phyloP scores from a whole-genome alignment of 2,888 invertebrate species.

The Sclerodermus sp. region DNA sequence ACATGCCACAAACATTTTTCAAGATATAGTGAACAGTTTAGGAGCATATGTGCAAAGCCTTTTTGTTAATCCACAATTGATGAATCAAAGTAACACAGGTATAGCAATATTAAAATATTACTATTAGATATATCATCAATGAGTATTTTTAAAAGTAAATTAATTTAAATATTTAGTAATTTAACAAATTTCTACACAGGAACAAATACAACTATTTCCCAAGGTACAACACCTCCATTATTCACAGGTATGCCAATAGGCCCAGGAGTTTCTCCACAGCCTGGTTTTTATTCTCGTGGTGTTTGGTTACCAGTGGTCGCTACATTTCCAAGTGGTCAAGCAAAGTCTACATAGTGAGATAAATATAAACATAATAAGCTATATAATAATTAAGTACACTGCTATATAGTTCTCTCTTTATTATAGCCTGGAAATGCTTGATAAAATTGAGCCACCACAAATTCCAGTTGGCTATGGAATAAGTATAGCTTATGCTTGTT shows the following conservation, averaged over 20 bases:
- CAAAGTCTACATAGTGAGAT: constrained; percentile 89
- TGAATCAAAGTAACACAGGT: constrained; percentile 59
- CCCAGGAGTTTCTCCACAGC: constrained; percentile 82
- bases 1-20: constrained; percentile 89
- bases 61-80: constrained; percentile 74
- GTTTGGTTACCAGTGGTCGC: constrained; percentile 89
- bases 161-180: neutral
- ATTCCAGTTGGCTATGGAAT: constrained; percentile 98
- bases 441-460: constrained; percentile 89
- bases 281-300: constrained; percentile 91
- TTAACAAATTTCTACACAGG: constrained; percentile 18
- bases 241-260: constrained; percentile 69
- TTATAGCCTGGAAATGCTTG: constrained; percentile 89
- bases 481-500: constrained; percentile 90
- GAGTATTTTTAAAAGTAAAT: constrained; percentile 2
- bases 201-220: constrained; percentile 48
- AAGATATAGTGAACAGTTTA: constrained; percentile 92
- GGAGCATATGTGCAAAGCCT: constrained; percentile 93
- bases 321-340: constrained; percentile 80
- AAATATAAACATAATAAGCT: neutral
- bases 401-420: neutral
- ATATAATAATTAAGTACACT: constrained; percentile 1
- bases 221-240: constrained; percentile 67
- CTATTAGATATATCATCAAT: neutral
- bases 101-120: constrained; percentile 27